Evolutionary conservation across 2,113 vertebrate genomes (phyloP).

Genomic region (Myrmecobius fasciatus): DNA sequence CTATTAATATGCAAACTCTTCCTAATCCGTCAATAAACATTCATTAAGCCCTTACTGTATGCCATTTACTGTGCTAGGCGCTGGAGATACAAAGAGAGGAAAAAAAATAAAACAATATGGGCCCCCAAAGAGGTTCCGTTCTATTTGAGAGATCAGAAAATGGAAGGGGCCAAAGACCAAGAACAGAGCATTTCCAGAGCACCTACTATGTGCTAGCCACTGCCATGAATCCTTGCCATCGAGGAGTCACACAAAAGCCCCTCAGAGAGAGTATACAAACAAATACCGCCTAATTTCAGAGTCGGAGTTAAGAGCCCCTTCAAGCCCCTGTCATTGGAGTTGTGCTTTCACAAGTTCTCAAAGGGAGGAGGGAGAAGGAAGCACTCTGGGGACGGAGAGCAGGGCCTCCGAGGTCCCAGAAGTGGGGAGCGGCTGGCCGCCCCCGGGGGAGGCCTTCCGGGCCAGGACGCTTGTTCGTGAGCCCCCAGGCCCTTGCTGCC

Average conservation of each 20-base stretch:
- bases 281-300: no score
- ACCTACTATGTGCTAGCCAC: neutral
- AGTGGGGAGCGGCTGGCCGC: neutral
- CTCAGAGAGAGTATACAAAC: no score
- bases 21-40: neutral
- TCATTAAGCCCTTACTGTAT: neutral
- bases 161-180: neutral
- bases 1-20: neutral
- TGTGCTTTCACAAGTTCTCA: no score
- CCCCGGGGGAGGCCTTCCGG: neutral
- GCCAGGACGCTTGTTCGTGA: neutral
- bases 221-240: no score
- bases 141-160: neutral
- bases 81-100: neutral
- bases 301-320: no score
- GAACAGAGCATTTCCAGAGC: neutral
- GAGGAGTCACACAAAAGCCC: neutral
- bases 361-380: no score
- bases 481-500: constrained; percentile 2
- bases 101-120: neutral
- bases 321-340: no score
- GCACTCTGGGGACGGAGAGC: neutral
- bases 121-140: neutral
- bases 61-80: neutral
- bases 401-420: neutral